phyloP scores from a whole-genome alignment of 2,797 vertebrate species.

The Neopelma chrysocephalum region DNA sequence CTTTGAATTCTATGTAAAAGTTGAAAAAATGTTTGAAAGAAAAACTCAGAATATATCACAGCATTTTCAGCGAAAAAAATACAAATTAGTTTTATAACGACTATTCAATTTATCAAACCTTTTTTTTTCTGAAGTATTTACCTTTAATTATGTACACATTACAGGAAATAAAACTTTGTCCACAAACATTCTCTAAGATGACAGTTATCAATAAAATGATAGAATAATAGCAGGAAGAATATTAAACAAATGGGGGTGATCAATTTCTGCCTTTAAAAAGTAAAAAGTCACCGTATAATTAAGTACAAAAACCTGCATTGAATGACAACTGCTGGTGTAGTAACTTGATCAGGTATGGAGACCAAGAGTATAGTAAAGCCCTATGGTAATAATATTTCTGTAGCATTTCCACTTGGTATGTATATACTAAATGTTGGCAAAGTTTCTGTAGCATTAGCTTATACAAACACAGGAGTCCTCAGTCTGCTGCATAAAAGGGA shows the following conservation, averaged over 20 bases:
- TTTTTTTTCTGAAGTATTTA: slow-evolving; percentile 72
- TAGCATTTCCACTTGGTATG: slow-evolving; percentile 69
- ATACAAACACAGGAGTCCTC: slow-evolving; percentile 73
- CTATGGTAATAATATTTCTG: slow-evolving; percentile 74
- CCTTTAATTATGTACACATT: slow-evolving; percentile 76
- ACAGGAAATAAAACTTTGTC: slow-evolving; percentile 75
- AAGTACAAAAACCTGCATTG: slow-evolving; percentile 84
- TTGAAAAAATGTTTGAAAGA: slow-evolving; percentile 65
- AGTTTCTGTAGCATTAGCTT: slow-evolving; percentile 74
- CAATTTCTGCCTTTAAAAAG: slow-evolving; percentile 78
- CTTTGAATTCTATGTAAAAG: slow-evolving; percentile 69
- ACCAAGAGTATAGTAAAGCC: slow-evolving; percentile 80
- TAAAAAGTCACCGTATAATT: slow-evolving; percentile 80
- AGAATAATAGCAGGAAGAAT: slow-evolving; percentile 73
- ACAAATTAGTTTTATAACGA: slow-evolving; percentile 74
- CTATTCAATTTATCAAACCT: slow-evolving; percentile 77
- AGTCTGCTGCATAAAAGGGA: slow-evolving; percentile 73
- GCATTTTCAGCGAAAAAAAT: slow-evolving; percentile 73
- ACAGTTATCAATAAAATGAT: slow-evolving; percentile 71
- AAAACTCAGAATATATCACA: slow-evolving; percentile 75
- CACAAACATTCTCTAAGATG: slow-evolving; percentile 77
- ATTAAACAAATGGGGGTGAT: slow-evolving; percentile 72
- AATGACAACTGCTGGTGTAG: slow-evolving; percentile 84
- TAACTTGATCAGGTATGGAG: slow-evolving; percentile 80
- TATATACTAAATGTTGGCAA: slow-evolving; percentile 71